A percentile compares a stretch with the other conserved stretches of the same genome.
Evolutionary conservation across 2,113 vertebrate species (phyloP).

Genomic region (Ciconia stormi): DNA sequence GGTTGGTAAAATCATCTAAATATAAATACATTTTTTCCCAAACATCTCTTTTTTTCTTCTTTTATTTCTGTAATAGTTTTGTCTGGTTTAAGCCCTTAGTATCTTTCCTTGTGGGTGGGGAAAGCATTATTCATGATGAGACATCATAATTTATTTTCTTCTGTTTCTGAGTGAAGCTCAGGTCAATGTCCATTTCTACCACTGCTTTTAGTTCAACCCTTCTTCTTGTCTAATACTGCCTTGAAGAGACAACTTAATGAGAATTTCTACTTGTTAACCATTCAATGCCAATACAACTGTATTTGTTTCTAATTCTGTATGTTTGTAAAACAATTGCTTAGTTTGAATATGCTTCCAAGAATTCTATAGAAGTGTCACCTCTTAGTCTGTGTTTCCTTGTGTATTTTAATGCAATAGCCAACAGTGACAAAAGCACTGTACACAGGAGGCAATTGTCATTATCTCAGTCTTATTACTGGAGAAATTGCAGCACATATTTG

Average conservation of each 20-base stretch:
- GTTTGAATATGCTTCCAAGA: background rate
- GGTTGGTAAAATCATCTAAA: background rate
- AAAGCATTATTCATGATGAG: background rate
- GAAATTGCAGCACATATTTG: background rate
- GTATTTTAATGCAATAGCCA: background rate
- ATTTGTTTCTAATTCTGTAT: background rate
- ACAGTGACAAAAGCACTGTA: background rate
- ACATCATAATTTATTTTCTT: background rate
- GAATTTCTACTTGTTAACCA: background rate
- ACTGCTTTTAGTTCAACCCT: background rate
- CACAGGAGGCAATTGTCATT: background rate
- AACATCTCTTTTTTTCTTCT: fast-evolving
- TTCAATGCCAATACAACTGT: background rate
- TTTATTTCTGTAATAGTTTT: background rate
- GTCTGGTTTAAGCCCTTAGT: background rate
- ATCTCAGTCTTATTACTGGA: background rate
- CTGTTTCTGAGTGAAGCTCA: background rate
- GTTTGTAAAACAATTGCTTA: background rate
- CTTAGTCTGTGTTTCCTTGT: background rate
- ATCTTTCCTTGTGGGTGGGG: too few species aligned
- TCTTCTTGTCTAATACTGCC: background rate
- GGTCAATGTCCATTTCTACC: background rate
- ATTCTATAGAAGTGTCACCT: background rate
- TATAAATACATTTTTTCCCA: background rate
- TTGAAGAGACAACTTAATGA: background rate